phyloP scores from a whole-genome alignment of 2,797 vertebrate species.

The Cygnus olor region DNA sequence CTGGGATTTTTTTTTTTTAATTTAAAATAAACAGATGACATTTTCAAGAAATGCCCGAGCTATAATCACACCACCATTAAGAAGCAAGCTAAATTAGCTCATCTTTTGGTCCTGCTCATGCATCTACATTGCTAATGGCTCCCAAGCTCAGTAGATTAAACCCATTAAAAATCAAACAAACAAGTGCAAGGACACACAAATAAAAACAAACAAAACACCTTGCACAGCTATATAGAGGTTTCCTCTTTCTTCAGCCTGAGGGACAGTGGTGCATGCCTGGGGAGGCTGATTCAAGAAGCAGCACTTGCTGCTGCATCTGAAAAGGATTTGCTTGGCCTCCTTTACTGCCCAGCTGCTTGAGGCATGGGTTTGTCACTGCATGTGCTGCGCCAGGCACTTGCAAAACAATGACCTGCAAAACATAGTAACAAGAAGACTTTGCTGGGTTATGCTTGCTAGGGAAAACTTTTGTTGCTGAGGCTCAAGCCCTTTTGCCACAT shows the following conservation, averaged over 20 bases:
- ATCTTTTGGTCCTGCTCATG: not conserved
- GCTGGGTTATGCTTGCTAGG: not conserved
- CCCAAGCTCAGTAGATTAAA: not conserved
- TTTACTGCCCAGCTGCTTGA: not conserved
- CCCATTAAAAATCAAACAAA: not conserved
- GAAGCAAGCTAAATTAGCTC: not conserved
- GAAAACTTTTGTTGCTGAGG: not conserved
- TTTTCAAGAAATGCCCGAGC: not conserved
- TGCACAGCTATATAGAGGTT: not conserved
- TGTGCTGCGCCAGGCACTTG: rapidly evolving
- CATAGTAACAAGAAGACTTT: rapidly evolving
- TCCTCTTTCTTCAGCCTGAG: not conserved
- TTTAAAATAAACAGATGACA: not conserved
- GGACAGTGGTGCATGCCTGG: rapidly evolving
- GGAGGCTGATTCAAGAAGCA: not conserved
- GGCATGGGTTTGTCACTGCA: rapidly evolving
- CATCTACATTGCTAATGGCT: not conserved
- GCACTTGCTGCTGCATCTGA: not conserved
- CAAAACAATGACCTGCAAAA: not conserved
- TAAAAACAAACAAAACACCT: not conserved
- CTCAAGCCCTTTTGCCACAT: not conserved
- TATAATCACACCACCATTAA: not conserved
- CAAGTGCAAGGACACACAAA: not conserved
- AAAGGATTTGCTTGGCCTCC: not conserved
- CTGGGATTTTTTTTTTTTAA: not conserved